phyloP scores from a whole-genome alignment of 1,140 invertebrate genomes.

The Tetragonula clypearis region DNA sequence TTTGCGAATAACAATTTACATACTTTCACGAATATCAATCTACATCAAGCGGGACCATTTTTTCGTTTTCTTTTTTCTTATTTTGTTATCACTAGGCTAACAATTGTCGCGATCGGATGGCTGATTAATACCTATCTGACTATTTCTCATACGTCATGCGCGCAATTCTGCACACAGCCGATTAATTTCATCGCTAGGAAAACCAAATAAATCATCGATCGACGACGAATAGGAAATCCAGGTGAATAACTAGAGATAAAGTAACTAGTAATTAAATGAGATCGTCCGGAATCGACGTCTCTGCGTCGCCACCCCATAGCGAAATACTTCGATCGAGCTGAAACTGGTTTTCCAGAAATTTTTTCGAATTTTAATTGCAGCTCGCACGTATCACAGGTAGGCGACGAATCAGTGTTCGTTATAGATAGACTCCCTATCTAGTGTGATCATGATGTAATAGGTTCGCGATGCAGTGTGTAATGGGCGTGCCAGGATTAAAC shows the following conservation, averaged over 20 bases:
- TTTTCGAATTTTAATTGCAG: constrained; percentile 70
- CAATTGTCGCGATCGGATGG: background rate
- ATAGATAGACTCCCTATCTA: constrained; percentile 58
- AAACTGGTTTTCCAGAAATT: constrained; percentile 61
- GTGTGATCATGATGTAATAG: constrained; percentile 66
- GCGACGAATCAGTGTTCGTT: constrained; percentile 36
- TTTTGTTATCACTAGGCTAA: background rate
- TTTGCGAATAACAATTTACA: constrained; percentile 6
- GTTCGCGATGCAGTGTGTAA: constrained; percentile 43
- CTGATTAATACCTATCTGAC: background rate
- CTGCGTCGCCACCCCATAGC: constrained; percentile 55
- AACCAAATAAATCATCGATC: constrained; percentile 10
- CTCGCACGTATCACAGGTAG: constrained; percentile 54
- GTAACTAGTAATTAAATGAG: constrained; percentile 59
- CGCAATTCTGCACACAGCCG: background rate
- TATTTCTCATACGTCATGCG: background rate
- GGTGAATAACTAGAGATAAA: background rate
- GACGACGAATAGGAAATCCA: background rate
- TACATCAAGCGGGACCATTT: background rate
- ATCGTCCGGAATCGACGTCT: constrained; percentile 56
- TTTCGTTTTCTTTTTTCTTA: background rate
- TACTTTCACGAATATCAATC: background rate
- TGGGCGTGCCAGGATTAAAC: constrained; percentile 67
- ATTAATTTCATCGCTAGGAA: constrained; percentile 6
- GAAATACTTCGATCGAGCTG: constrained; percentile 53